phyloP scores from a whole-genome alignment of 2,888 invertebrate species.

The Chrysotoxum bicinctum region DNA sequence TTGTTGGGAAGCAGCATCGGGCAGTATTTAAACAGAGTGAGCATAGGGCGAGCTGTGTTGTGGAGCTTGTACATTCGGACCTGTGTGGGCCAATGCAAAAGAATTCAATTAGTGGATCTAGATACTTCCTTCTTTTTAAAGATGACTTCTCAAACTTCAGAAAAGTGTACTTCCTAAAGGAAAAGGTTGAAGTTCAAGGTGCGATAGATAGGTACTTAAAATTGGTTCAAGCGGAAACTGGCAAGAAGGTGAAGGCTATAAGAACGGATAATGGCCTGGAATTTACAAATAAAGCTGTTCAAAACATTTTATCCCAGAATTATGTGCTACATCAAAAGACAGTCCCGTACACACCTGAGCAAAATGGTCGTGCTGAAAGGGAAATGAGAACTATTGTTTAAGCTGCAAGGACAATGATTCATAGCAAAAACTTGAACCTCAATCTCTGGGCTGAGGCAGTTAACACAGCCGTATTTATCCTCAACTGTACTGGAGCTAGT shows the following conservation, averaged over 20 bases:
- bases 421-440: too few species aligned
- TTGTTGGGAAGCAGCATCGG: slow-evolving; percentile 25
- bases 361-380: slow-evolving; percentile 77
- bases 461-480: slow-evolving; percentile 76
- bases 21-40: slow-evolving; percentile 46
- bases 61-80: background rate
- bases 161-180: background rate
- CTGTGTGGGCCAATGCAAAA: too few species aligned
- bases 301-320: slow-evolving; percentile 68
- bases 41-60: slow-evolving; percentile 18
- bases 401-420: slow-evolving; percentile 75
- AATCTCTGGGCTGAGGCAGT: slow-evolving; percentile 80
- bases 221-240: too few species aligned
- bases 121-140: background rate
- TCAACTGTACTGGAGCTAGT: slow-evolving; percentile 76
- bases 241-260: too few species aligned
- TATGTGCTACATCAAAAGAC: slow-evolving; percentile 73
- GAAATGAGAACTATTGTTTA: slow-evolving; percentile 78
- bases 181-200: background rate
- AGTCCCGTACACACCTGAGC: slow-evolving; percentile 76
- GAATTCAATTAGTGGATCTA: slow-evolving; percentile 5
- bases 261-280: too few species aligned
- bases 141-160: slow-evolving; percentile 11
- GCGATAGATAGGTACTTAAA: background rate
- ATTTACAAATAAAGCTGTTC: slow-evolving; percentile 69